Evolutionary conservation across 2,888 invertebrate genomes (phyloP).

Genomic region (Clistopyga incitator): DNA sequence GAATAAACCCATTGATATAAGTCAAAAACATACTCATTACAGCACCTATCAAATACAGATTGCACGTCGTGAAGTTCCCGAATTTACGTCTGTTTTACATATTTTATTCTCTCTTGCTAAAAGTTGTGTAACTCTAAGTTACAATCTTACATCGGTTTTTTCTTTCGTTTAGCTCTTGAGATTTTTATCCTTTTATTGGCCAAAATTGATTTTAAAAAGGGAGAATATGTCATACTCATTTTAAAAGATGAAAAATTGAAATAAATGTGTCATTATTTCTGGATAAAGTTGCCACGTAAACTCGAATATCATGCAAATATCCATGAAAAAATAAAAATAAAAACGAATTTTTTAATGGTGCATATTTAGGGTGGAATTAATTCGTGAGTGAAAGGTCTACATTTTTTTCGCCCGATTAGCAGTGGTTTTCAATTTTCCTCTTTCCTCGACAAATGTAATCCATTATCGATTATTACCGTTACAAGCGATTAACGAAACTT

Average conservation of each 20-base stretch:
- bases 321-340: background rate
- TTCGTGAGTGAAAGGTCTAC: background rate
- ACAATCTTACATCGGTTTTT: background rate
- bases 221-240: too few species aligned
- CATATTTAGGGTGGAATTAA: background rate
- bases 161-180: background rate
- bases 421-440: background rate
- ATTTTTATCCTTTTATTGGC: too few species aligned
- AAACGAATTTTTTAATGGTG: background rate
- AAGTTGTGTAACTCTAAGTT: background rate
- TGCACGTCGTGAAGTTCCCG: background rate
- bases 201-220: too few species aligned
- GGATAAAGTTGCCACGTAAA: background rate
- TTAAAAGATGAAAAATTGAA: too few species aligned
- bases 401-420: background rate
- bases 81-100: background rate
- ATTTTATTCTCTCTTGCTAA: background rate
- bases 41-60: background rate
- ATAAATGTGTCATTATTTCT: background rate
- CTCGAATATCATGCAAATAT: background rate
- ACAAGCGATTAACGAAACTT: constrained; percentile 85
- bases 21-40: background rate
- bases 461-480: background rate
- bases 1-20: constrained; percentile 3
- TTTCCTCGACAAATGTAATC: background rate